A percentile compares a stretch with the other conserved stretches of the same genome.
These are phyloP conservation scores for Uria lomvia DNA, from an alignment of 2,113 vertebrate genomes.

Conservation along the genomic window DNA sequence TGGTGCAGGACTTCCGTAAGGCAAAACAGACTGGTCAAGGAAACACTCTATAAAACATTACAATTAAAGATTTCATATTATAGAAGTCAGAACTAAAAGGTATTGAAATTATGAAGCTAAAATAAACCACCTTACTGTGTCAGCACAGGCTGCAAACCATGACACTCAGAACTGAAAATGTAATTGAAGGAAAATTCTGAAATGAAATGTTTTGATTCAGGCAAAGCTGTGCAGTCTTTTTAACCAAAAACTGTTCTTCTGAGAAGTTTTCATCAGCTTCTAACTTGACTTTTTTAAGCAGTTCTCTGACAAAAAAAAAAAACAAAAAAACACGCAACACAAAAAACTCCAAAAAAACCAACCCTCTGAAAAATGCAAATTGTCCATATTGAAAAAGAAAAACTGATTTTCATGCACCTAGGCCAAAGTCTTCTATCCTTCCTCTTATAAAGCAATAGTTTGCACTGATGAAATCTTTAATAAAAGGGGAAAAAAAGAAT, in stretches of 20 bases:
- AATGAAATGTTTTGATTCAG: background rate
- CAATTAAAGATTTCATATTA: background rate
- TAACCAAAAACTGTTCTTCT: background rate
- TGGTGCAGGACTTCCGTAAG: background rate
- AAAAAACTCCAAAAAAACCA: accelerated
- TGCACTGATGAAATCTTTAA: accelerated
- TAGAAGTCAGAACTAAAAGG: background rate
- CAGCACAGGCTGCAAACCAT: background rate
- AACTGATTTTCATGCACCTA: background rate
- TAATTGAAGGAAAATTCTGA: background rate
- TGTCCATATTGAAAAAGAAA: background rate
- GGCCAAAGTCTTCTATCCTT: background rate
- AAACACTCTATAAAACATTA: background rate
- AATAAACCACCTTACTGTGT: background rate
- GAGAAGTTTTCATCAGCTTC: background rate
- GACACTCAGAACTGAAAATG: background rate
- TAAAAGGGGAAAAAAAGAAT: background rate
- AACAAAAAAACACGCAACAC: no score
- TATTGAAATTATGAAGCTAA: background rate
- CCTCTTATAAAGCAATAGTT: background rate
- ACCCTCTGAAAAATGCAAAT: background rate
- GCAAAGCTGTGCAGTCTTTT: background rate
- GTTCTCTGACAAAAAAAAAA: background rate
- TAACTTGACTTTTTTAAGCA: background rate
- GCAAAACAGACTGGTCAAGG: background rate